A percentile compares a stretch with the other conserved stretches of the same genome.
phyloP scores from a whole-genome alignment of 2,888 invertebrate species.

The Acrobasis repandana region DNA sequence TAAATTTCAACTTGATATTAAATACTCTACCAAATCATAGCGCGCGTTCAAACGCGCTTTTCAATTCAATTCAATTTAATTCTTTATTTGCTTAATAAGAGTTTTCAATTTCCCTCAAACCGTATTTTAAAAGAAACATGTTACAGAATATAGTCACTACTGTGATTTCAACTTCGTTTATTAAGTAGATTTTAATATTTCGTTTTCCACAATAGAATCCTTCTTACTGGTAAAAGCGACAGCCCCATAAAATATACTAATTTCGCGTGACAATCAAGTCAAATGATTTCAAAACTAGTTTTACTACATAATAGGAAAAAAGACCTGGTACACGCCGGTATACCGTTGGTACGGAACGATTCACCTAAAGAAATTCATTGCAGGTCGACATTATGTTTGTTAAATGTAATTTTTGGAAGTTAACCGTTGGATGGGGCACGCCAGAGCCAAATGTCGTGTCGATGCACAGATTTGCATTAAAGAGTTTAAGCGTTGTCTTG shows the following conservation, averaged over 20 bases:
- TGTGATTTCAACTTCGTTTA: no score
- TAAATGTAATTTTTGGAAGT: slow-evolving; percentile 26
- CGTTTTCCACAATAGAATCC: background rate
- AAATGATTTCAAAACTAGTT: slow-evolving; percentile 14
- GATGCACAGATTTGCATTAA: slow-evolving; percentile 71
- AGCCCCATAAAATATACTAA: slow-evolving; percentile 11
- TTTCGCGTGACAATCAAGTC: slow-evolving; percentile 20
- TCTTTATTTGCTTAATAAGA: no score
- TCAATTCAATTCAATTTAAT: no score
- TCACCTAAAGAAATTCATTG: slow-evolving; percentile 12
- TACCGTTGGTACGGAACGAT: slow-evolving; percentile 9
- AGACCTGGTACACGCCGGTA: slow-evolving; percentile 10
- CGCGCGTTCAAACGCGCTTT: no score
- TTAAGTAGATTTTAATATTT: no score
- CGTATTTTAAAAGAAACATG: no score
- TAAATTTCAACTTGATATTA: no score
- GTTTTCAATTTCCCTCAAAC: no score
- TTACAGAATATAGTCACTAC: no score
- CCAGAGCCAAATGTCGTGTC: slow-evolving; percentile 60
- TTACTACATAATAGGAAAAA: slow-evolving; percentile 6
- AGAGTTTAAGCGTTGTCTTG: slow-evolving; percentile 58
- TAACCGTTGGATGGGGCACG: slow-evolving; percentile 29
- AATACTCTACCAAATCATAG: no score
- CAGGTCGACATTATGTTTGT: background rate
- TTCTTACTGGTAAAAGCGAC: background rate